These are phyloP conservation scores for Gymnopithys bicolor DNA, from an alignment of 2,797 vertebrate genomes.

Conservation along the genomic window DNA sequence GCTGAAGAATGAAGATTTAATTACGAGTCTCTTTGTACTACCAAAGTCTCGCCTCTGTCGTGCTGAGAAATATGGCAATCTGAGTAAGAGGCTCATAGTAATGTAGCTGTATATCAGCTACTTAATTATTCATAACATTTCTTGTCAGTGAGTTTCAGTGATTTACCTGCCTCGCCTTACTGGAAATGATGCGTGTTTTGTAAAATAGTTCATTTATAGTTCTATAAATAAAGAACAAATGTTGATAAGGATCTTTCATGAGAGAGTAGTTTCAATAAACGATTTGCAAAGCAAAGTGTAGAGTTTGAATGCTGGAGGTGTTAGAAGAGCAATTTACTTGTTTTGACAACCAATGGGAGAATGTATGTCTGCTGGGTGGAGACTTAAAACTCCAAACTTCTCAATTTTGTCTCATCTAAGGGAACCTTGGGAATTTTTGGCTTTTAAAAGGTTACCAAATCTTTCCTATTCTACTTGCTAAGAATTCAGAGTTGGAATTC, in stretches of 20 bases:
- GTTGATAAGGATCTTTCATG: not conserved
- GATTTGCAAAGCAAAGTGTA: not conserved
- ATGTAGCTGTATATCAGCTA: not conserved
- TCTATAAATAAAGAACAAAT: not conserved
- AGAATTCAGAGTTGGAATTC: constrained; percentile 28
- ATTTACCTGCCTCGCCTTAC: constrained; percentile 15
- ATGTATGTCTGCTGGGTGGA: not conserved
- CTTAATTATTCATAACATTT: constrained; percentile 49
- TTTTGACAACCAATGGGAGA: not conserved
- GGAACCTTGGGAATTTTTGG: not conserved
- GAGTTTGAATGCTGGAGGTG: not conserved
- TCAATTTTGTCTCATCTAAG: not conserved
- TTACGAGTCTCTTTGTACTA: constrained; percentile 43
- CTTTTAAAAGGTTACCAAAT: not conserved
- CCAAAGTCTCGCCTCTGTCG: not conserved
- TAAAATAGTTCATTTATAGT: not conserved
- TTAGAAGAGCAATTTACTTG: not conserved
- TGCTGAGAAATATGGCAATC: constrained; percentile 1
- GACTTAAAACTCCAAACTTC: not conserved
- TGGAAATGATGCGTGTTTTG: not conserved
- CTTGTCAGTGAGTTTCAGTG: not conserved
- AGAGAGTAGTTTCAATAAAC: not conserved
- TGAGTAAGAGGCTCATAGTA: not conserved
- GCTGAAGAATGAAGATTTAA: constrained; percentile 49
- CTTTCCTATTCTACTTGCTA: constrained; percentile 14